phyloP scores from a whole-genome alignment of 1,140 invertebrate genomes.

The Macrotrachela quadricornifera region DNA sequence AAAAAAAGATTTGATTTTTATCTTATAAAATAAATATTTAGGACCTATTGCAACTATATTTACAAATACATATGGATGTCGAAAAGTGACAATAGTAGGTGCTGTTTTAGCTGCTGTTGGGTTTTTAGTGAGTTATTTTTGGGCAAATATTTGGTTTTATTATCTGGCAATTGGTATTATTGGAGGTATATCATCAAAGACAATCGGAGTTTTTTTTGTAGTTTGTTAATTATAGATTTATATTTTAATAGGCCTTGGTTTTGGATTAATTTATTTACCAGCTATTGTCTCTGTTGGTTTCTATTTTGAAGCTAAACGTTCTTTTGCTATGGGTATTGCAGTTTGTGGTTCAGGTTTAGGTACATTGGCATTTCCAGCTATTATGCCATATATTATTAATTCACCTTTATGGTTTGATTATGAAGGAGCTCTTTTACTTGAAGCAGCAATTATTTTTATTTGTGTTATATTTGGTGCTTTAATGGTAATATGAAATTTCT shows the following conservation, averaged over 20 bases:
- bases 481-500: neutral
- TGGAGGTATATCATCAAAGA: neutral
- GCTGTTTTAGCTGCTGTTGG: neutral
- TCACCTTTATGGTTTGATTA: conserved; percentile 16
- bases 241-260: conserved; percentile 46
- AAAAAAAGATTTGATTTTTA: neutral
- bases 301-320: conserved; percentile 74
- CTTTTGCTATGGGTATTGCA: conserved; percentile 70
- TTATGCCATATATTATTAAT: conserved; percentile 16
- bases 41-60: conserved; percentile 5
- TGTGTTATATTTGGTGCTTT: neutral
- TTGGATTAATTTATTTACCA: conserved; percentile 69
- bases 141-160: neutral
- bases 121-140: conserved; percentile 2
- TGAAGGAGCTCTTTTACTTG: conserved; percentile 2
- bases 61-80: conserved; percentile 5
- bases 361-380: conserved; percentile 19
- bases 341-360: conserved; percentile 25
- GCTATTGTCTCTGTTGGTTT: conserved; percentile 68
- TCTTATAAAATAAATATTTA: neutral
- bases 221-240: too few relatives aligned
- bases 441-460: conserved; percentile 1
- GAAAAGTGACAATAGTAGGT: conserved; percentile 3
- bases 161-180: conserved; percentile 4
- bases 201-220: too few relatives aligned